These are phyloP conservation scores for Corythornis madagascariensis DNA, from an alignment of 2,113 vertebrate genomes.

Conservation along the genomic window DNA sequence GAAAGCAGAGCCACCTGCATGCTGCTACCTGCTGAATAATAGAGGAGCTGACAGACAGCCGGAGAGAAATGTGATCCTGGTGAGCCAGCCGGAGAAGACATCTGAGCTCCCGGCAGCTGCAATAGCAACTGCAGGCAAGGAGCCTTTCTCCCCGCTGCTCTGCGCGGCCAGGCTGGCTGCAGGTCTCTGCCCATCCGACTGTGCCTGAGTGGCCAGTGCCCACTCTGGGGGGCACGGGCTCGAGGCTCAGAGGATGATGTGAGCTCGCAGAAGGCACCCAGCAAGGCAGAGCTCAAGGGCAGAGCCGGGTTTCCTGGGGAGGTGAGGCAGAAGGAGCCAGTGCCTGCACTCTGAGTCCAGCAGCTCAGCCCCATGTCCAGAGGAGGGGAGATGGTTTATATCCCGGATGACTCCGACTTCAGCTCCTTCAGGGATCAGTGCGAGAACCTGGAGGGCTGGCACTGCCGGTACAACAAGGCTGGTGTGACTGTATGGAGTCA, in stretches of 20 bases:
- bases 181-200: background rate
- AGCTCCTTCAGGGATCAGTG: conserved; percentile 84
- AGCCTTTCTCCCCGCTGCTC: background rate
- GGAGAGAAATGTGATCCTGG: conserved; percentile 48
- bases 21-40: conserved; percentile 67
- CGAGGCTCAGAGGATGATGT: background rate
- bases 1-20: conserved; percentile 45
- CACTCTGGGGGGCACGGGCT: background rate
- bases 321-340: background rate
- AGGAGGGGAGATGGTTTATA: conserved; percentile 73
- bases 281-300: conserved; percentile 5
- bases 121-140: background rate
- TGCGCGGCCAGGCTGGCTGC: background rate
- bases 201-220: background rate
- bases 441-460: conserved; percentile 82
- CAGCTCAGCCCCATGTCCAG: conserved; percentile 33
- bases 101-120: conserved; percentile 26
- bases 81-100: conserved; percentile 6
- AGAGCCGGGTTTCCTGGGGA: background rate
- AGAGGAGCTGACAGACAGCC: conserved; percentile 36
- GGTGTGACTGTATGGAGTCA: conserved; percentile 83
- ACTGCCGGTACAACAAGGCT: conserved; percentile 82
- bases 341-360: background rate
- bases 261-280: background rate
- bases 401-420: conserved; percentile 85